Evolutionary conservation across 2,888 invertebrate genomes (phyloP).

Genomic region (Anodontia alba): DNA sequence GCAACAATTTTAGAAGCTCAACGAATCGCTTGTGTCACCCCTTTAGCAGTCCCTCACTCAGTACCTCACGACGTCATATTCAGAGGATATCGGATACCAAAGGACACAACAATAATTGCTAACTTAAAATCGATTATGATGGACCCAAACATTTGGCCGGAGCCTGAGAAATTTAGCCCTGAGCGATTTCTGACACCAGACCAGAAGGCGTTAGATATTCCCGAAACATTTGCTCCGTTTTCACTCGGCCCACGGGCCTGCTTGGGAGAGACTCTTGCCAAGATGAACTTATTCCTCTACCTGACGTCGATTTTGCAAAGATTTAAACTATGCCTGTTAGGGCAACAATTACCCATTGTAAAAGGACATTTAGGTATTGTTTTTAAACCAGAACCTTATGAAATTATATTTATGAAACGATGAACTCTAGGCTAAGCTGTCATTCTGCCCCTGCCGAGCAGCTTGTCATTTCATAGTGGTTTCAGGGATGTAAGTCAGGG

Average conservation of each 20-base stretch:
- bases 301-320: neutral
- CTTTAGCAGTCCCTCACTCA: slow-evolving; percentile 64
- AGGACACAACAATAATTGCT: slow-evolving; percentile 64
- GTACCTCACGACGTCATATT: slow-evolving; percentile 69
- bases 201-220: neutral
- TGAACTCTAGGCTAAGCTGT: too few relatives aligned
- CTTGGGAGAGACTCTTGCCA: slow-evolving; percentile 46
- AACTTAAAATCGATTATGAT: slow-evolving; percentile 69
- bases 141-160: slow-evolving; percentile 65
- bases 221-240: slow-evolving; percentile 41
- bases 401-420: neutral
- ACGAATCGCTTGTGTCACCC: slow-evolving; percentile 70
- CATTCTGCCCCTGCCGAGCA: too few relatives aligned
- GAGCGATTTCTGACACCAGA: slow-evolving; percentile 67
- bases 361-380: neutral
- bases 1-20: slow-evolving; percentile 76
- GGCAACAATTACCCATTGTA: neutral
- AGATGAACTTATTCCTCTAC: slow-evolving; percentile 47
- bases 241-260: slow-evolving; percentile 50
- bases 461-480: too few relatives aligned
- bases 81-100: slow-evolving; percentile 78
- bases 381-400: neutral
- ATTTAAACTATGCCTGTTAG: neutral
- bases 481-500: too few relatives aligned
- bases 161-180: slow-evolving; percentile 72